Evolutionary conservation across 2,888 invertebrate genomes (phyloP), one percentile per base, ranked within the genome.

Genomic region (Fragum whitleyi): DNA sequence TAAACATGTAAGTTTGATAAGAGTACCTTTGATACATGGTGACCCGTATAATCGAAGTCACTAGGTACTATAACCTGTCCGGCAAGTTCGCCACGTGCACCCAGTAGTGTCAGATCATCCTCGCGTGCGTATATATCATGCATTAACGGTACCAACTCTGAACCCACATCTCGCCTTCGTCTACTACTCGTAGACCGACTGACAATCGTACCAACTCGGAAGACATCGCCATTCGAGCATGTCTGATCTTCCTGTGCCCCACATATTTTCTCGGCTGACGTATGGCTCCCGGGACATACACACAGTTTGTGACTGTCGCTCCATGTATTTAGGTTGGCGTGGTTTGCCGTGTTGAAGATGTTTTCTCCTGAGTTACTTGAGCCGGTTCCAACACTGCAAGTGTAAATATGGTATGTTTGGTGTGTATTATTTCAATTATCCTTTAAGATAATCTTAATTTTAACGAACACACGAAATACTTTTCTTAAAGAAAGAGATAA

Each of bases 281-380:
- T 65, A 42, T 65, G 65, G 23, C 42, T 65, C 7, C 65, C 65
- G 21, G 65, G 39, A 42, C 65, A 65, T 16, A 65, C 65, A 26
- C 65, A 42, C 26, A 65, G 42, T 26, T 11, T 65, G 19, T 61
- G 19, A 7, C 2, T 32, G 23, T 21, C 26, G 21, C 42, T 26
- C 65, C 65, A 65, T 0, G 65, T 26, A 5, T 2, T 42, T 1
- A 65, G 65, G 23, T 23, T 65, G 19, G 65, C 65, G 42, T 42
- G 65, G 65, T 65, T 65, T n/a, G 42, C 9, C 11, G 42, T 65
- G n/a, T 39, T n/a, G 65, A 65, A 65, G 19, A 65, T 21, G 65
- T 65, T 42, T 42, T 65, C 65, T 11, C 1, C 16, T 14, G 42
- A 14, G 42, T 23, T 36, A n/a, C 32, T 32, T 0, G 61, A 61